Evolutionary conservation across 1,140 invertebrate species (phyloP).

Genomic region (Drosophila rufa): DNA sequence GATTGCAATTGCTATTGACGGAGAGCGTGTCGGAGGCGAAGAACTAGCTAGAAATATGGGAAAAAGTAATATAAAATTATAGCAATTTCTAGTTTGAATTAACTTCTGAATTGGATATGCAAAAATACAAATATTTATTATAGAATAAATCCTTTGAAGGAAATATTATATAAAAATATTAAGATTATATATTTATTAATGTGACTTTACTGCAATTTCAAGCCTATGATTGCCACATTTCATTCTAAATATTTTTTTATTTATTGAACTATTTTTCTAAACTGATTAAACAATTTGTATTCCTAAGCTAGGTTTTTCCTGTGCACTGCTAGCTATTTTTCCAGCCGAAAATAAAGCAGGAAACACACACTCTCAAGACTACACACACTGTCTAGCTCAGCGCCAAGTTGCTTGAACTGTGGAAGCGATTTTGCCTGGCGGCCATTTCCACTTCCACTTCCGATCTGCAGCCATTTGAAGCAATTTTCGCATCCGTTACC

Average conservation of each 20-base stretch:
- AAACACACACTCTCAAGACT: background rate
- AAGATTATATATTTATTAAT: no score
- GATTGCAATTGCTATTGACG: slow-evolving; percentile 48
- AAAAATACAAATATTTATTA: no score
- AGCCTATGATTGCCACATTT: no score
- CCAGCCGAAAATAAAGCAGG: background rate
- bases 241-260: no score
- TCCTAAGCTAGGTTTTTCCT: background rate
- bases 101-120: no score
- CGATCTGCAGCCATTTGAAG: slow-evolving; percentile 69
- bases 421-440: slow-evolving; percentile 52
- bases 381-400: background rate
- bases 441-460: slow-evolving; percentile 59
- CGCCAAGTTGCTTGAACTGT: slow-evolving; percentile 38
- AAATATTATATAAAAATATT: no score
- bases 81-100: no score
- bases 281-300: no score
- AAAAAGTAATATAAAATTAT: background rate
- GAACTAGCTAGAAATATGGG: slow-evolving; percentile 1
- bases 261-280: no score
- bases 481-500: slow-evolving; percentile 70
- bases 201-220: no score
- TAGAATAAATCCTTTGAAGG: no score
- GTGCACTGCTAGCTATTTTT: background rate
- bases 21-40: background rate